Evolutionary conservation across 2,888 invertebrate species (phyloP).

Genomic region (Brenthis hecate): DNA sequence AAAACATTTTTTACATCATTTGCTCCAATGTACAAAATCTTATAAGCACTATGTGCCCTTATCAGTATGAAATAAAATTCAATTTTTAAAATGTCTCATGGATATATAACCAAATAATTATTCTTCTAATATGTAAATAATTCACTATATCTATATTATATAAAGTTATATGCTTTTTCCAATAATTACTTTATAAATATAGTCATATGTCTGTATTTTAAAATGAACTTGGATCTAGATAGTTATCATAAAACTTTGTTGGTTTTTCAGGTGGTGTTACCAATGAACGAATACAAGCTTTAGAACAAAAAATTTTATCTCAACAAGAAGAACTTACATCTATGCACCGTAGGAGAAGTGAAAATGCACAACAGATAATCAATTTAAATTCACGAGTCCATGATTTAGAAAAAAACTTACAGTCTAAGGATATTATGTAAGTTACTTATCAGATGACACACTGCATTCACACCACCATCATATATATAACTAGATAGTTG

Average conservation of each 20-base stretch:
- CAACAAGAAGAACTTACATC: constrained; percentile 97
- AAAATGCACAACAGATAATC: constrained; percentile 96
- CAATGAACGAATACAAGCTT: constrained; percentile 85
- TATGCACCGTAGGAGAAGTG: constrained; percentile 93
- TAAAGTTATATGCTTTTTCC: too few relatives aligned
- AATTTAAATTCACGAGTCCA: constrained; percentile 93
- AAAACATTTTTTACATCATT: background rate
- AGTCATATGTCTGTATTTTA: background rate
- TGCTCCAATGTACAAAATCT: background rate
- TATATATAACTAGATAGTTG: too few relatives aligned
- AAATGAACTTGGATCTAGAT: too few relatives aligned
- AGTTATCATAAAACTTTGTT: background rate
- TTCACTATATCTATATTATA: too few relatives aligned
- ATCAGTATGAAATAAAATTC: too few relatives aligned
- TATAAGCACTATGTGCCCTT: too few relatives aligned
- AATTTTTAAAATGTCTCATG: too few relatives aligned
- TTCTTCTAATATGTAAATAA: too few relatives aligned
- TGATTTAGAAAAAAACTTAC: constrained; percentile 90
- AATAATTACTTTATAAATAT: too few relatives aligned
- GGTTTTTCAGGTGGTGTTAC: constrained; percentile 56
- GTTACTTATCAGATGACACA: constrained; percentile 37
- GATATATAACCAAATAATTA: too few relatives aligned
- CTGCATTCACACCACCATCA: too few relatives aligned
- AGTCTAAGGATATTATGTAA: constrained; percentile 87
- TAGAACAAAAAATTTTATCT: constrained; percentile 92